Conservation (phyloP, 1,140 invertebrate species). For the Ganaspis sp. region DNA sequence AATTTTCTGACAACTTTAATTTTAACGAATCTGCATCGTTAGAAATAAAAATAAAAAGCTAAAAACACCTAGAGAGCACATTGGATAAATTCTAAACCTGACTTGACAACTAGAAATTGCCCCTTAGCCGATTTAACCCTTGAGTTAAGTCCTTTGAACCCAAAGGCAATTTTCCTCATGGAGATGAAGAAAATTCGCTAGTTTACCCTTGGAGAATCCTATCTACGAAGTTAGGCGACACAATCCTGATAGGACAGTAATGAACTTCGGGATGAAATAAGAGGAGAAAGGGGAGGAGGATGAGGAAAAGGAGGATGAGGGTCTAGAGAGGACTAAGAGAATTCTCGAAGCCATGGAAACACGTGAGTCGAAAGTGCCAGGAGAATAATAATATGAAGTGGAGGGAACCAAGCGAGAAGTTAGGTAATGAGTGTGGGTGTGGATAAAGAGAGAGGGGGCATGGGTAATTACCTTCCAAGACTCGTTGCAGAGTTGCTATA, state of each 20-base stretch:
- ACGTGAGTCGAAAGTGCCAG: slow-evolving; percentile 32
- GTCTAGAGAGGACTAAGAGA: neutral
- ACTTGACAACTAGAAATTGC: neutral
- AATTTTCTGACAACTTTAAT: too few relatives aligned
- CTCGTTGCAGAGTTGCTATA: neutral
- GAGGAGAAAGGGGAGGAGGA: slow-evolving; percentile 9
- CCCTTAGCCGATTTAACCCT: neutral
- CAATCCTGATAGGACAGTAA: slow-evolving; percentile 23
- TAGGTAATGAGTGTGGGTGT: slow-evolving; percentile 21
- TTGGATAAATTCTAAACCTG: neutral
- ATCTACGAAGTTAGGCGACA: slow-evolving; percentile 11
- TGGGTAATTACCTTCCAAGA: slow-evolving; percentile 43
- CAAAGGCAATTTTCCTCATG: neutral
- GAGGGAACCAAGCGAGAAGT: slow-evolving; percentile 25
- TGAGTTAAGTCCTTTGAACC: slow-evolving; percentile 22
- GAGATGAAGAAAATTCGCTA: slow-evolving; percentile 15
- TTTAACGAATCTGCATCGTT: too few relatives aligned
- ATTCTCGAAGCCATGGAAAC: slow-evolving; percentile 21
- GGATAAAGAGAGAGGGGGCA: neutral
- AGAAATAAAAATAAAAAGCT: neutral
- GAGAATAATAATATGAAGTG: slow-evolving; percentile 48
- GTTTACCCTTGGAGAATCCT: neutral
- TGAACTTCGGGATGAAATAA: slow-evolving; percentile 5
- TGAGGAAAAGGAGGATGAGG: slow-evolving; percentile 33
- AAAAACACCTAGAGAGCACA: neutral